These are phyloP conservation scores for Deilephila elpenor DNA, from an alignment of 2,888 invertebrate genomes.

Conservation along the genomic window DNA sequence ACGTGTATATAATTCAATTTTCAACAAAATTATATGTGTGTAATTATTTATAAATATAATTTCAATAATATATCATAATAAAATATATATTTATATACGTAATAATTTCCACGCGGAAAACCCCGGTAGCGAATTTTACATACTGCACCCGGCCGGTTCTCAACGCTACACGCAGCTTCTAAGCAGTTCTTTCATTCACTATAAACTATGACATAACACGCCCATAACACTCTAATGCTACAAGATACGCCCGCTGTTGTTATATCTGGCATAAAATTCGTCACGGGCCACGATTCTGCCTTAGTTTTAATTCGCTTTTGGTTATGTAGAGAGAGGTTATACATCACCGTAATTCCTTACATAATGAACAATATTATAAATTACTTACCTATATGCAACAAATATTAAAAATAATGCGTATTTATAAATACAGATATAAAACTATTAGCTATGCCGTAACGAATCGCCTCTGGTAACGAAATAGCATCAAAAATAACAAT, in stretches of 20 bases:
- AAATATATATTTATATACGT: too few species aligned
- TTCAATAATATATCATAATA: too few species aligned
- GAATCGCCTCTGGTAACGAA: slow-evolving; percentile 23
- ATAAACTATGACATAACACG: slow-evolving; percentile 15
- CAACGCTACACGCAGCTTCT: neutral
- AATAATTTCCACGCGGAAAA: neutral
- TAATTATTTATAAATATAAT: too few species aligned
- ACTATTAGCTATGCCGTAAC: slow-evolving; percentile 30
- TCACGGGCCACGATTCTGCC: slow-evolving; percentile 68
- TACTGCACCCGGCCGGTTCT: neutral
- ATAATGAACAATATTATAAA: slow-evolving; percentile 47
- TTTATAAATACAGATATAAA: neutral
- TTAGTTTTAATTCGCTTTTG: slow-evolving; percentile 63
- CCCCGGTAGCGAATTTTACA: neutral
- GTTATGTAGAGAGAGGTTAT: slow-evolving; percentile 71
- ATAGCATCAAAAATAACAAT: neutral
- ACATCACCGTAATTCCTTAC: slow-evolving; percentile 58
- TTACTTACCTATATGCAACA: slow-evolving; percentile 32
- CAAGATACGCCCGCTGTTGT: slow-evolving; percentile 45
- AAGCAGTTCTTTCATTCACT: slow-evolving; percentile 2
- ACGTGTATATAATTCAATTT: too few species aligned
- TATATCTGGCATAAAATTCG: slow-evolving; percentile 63
- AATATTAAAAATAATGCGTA: slow-evolving; percentile 4
- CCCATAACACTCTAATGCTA: slow-evolving; percentile 18
- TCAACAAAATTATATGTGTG: too few species aligned